These are phyloP conservation scores for Oophaga pumilio DNA, from an alignment of 2,113 vertebrate genomes.

Conservation along the genomic window DNA sequence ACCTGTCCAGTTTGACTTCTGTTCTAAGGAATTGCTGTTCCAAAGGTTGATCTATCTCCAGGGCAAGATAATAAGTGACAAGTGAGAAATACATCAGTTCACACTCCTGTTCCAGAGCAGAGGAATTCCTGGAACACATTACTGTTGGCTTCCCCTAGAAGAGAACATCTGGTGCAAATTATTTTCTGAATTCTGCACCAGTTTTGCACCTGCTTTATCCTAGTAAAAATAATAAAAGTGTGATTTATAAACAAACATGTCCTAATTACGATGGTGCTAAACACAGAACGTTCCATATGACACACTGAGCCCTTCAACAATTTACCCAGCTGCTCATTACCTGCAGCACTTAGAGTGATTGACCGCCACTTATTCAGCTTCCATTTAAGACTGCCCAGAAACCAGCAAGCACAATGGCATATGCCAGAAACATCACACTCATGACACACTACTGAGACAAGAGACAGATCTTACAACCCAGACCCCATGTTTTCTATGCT, in stretches of 20 bases:
- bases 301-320: not conserved
- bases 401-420: not conserved
- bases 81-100: slow-evolving; percentile 38
- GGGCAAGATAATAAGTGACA: slow-evolving; percentile 22
- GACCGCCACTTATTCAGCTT: slow-evolving; percentile 13
- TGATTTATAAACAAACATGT: slow-evolving; percentile 31
- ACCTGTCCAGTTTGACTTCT: not conserved
- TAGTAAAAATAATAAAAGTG: slow-evolving; percentile 21
- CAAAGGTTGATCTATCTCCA: slow-evolving; percentile 17
- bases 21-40: not conserved
- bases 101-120: slow-evolving; percentile 23
- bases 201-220: slow-evolving; percentile 46
- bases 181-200: slow-evolving; percentile 1
- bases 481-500: not conserved
- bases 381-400: slow-evolving; percentile 26
- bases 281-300: not conserved
- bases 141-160: slow-evolving; percentile 40
- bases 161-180: slow-evolving; percentile 48
- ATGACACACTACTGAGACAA: slow-evolving; percentile 23
- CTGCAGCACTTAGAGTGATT: slow-evolving; percentile 29
- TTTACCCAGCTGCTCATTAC: slow-evolving; percentile 5
- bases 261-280: not conserved
- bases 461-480: slow-evolving; percentile 16
- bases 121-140: slow-evolving; percentile 28
- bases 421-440: not conserved